Evolutionary conservation across 2,113 vertebrate genomes (phyloP).

Genomic region (Dermatemys mawii): DNA sequence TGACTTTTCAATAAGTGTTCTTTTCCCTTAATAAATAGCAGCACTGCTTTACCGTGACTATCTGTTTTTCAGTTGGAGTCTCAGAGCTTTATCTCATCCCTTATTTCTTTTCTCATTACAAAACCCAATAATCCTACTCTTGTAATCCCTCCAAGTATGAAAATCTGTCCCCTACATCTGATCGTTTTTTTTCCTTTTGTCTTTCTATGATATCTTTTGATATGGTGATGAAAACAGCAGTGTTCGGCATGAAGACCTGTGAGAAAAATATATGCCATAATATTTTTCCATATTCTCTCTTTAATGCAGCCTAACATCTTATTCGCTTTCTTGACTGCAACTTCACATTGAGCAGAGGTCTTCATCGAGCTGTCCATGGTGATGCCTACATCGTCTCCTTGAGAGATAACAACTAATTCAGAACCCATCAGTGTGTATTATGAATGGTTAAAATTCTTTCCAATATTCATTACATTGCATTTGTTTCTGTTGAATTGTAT

Average conservation of each 20-base stretch:
- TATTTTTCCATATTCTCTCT: conserved; percentile 53
- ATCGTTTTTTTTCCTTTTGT: neutral
- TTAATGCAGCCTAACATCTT: conserved; percentile 66
- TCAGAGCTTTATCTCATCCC: neutral
- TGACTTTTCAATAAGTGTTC: neutral
- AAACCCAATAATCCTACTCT: neutral
- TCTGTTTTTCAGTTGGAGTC: neutral
- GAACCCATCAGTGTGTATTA: conserved; percentile 29
- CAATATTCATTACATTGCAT: neutral
- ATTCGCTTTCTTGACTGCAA: conserved; percentile 64
- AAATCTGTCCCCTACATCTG: neutral
- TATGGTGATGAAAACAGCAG: conserved; percentile 15
- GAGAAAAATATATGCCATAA: conserved; percentile 36
- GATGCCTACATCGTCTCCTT: conserved; percentile 54
- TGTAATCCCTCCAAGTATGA: neutral
- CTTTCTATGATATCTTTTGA: neutral
- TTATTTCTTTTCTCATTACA: neutral
- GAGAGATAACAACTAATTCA: conserved; percentile 59
- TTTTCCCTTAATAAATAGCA: neutral
- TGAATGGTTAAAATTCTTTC: conserved; percentile 23
- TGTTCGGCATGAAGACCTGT: neutral
- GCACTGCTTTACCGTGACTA: neutral
- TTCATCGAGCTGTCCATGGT: conserved; percentile 48
- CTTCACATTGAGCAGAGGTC: conserved; percentile 59
- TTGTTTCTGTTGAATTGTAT: neutral